These are phyloP conservation scores for Thaleichthys pacificus DNA, from an alignment of 2,797 vertebrate genomes.

Conservation along the genomic window DNA sequence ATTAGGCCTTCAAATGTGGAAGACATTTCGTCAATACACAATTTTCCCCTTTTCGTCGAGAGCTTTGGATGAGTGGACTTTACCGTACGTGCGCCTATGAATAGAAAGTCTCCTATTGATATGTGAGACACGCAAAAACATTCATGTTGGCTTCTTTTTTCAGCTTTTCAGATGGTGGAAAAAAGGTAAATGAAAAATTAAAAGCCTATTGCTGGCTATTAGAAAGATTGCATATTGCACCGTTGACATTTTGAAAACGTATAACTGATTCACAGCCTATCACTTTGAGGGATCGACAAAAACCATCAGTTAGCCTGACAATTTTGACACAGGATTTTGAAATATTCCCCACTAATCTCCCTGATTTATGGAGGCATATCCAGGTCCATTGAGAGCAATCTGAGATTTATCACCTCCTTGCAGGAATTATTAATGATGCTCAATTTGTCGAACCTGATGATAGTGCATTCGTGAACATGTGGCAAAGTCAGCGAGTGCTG, in stretches of 20 bases:
- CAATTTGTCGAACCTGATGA: constrained; percentile 86
- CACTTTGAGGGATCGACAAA: constrained; percentile 81
- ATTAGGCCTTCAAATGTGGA: constrained; percentile 22
- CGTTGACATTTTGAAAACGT: constrained; percentile 83
- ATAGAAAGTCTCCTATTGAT: constrained; percentile 29
- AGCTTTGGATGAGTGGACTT: constrained; percentile 10
- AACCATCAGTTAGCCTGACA: constrained; percentile 89
- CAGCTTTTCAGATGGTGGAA: constrained; percentile 69
- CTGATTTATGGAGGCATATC: constrained; percentile 89
- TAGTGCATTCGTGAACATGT: constrained; percentile 60
- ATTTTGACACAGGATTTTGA: constrained; percentile 87
- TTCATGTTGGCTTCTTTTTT: constrained; percentile 26
- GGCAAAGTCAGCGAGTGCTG: constrained; percentile 1
- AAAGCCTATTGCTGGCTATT: constrained; percentile 77
- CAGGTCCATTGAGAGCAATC: constrained; percentile 86
- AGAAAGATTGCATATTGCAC: constrained; percentile 83
- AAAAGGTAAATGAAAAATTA: constrained; percentile 41
- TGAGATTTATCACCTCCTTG: constrained; percentile 84
- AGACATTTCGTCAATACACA: constrained; percentile 30
- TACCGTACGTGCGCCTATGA: neutral
- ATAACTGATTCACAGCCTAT: constrained; percentile 85
- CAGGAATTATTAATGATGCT: constrained; percentile 89
- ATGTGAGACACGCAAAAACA: constrained; percentile 5
- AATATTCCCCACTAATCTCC: constrained; percentile 90
- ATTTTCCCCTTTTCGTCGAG: constrained; percentile 7